These are phyloP conservation scores for Onychomys arenicola DNA, from an alignment of 2,797 vertebrate species.

Conservation along the genomic window DNA sequence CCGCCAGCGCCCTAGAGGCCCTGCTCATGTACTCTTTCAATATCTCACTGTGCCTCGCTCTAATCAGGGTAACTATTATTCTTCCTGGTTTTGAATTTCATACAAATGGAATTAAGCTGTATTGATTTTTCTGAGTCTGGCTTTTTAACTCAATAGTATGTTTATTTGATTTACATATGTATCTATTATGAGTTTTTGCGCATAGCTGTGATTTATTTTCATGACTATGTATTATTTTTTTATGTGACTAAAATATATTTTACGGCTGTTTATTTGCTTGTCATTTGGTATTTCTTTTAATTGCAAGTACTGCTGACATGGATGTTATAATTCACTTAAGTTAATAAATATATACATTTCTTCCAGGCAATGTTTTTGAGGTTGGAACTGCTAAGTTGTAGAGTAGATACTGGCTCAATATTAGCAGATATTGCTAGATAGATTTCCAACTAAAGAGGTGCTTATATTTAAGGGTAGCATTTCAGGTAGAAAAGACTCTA, in stretches of 20 bases:
- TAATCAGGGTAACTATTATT: background rate
- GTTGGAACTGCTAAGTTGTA: slow-evolving; percentile 17
- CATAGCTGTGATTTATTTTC: slow-evolving; percentile 57
- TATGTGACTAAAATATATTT: background rate
- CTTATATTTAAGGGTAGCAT: background rate
- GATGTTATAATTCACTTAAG: slow-evolving; percentile 24
- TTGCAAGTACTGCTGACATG: slow-evolving; percentile 14
- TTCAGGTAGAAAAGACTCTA: background rate
- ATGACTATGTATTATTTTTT: slow-evolving; percentile 18
- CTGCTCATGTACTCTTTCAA: slow-evolving; percentile 11
- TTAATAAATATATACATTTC: background rate
- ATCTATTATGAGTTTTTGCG: slow-evolving; percentile 28
- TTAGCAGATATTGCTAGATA: slow-evolving; percentile 6
- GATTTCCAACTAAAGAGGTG: background rate
- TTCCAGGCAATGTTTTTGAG: background rate
- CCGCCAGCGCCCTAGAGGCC: background rate
- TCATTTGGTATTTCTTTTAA: background rate
- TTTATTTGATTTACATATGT: slow-evolving; percentile 14
- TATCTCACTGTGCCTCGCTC: background rate
- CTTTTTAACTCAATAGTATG: slow-evolving; percentile 44
- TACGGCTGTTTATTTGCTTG: slow-evolving; percentile 5
- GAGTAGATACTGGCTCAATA: background rate
- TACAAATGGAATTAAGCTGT: slow-evolving; percentile 28
- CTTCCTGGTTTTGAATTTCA: slow-evolving; percentile 31
- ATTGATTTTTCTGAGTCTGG: slow-evolving; percentile 12